Percentiles rank a stretch among this genome's conserved stretches.
Conservation (phyloP, 1,140 invertebrate genomes). For the Macrobrachium rosenbergii region DNA sequence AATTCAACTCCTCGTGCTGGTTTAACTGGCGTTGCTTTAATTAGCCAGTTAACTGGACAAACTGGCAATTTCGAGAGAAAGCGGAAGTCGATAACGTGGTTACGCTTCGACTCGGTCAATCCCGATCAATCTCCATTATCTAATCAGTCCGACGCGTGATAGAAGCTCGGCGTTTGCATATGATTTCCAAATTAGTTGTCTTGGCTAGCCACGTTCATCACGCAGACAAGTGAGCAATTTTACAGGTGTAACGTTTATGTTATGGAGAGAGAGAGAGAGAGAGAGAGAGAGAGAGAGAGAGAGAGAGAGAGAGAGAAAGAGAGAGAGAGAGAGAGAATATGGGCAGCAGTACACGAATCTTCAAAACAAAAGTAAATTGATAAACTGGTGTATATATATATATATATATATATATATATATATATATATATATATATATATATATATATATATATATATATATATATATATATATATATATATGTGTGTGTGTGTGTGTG, state of each 20-base stretch:
- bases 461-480: not conserved
- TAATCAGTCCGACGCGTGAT: no score
- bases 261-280: not conserved
- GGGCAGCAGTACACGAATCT: no score
- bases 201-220: not conserved
- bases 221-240: slow-evolving; percentile 4
- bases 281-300: slow-evolving; percentile 5
- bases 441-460: slow-evolving; percentile 5
- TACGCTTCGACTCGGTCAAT: no score
- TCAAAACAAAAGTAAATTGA: not conserved
- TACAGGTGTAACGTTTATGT: not conserved
- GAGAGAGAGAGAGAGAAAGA: slow-evolving; percentile 16
- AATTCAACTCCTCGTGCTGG: no score
- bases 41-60: no score
- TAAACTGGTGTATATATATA: not conserved
- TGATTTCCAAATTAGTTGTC: no score
- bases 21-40: no score
- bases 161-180: no score
- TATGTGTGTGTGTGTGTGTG: not conserved
- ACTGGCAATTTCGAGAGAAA: no score
- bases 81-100: no score
- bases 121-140: no score
- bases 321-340: slow-evolving; percentile 15
- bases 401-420: slow-evolving; percentile 7
- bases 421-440: slow-evolving; percentile 5